phyloP scores from a whole-genome alignment of 2,888 invertebrate species.

The Bellardia bayeri region DNA sequence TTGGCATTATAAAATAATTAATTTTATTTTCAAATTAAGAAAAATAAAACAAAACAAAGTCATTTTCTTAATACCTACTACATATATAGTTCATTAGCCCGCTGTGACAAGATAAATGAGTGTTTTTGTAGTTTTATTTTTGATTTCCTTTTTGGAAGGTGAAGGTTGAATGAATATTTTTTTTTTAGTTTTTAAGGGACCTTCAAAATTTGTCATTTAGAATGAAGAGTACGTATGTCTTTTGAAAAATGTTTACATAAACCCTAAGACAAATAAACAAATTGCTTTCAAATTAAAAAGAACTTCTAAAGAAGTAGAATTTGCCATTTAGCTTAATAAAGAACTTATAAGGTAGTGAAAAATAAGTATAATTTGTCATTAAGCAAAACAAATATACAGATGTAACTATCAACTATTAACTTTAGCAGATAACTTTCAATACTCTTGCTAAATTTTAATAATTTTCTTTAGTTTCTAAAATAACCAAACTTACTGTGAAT shows the following conservation, averaged over 20 bases:
- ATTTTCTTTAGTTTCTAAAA: neutral
- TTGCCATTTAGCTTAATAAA: no score
- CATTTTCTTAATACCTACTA: neutral
- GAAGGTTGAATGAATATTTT: conserved; percentile 30
- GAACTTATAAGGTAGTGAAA: no score
- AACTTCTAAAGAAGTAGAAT: no score
- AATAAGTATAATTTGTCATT: no score
- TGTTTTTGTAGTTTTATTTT: neutral
- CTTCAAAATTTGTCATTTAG: neutral
- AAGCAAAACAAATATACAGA: no score
- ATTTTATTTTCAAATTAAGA: conserved; percentile 7
- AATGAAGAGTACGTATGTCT: no score
- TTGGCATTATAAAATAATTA: conserved; percentile 18
- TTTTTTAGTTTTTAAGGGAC: neutral
- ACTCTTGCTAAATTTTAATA: no score
- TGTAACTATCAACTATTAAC: no score
- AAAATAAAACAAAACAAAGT: neutral
- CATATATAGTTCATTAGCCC: conserved; percentile 44
- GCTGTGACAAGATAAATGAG: conserved; percentile 16
- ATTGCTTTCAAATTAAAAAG: no score
- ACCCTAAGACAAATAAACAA: no score
- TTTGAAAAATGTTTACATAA: no score
- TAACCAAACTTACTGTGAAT: neutral
- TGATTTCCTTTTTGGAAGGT: conserved; percentile 42
- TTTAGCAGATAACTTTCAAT: no score